A percentile compares a stretch with the other conserved stretches of the same genome.
Conservation (phyloP, 2,888 invertebrate species). For the Apoda limacodes region DNA sequence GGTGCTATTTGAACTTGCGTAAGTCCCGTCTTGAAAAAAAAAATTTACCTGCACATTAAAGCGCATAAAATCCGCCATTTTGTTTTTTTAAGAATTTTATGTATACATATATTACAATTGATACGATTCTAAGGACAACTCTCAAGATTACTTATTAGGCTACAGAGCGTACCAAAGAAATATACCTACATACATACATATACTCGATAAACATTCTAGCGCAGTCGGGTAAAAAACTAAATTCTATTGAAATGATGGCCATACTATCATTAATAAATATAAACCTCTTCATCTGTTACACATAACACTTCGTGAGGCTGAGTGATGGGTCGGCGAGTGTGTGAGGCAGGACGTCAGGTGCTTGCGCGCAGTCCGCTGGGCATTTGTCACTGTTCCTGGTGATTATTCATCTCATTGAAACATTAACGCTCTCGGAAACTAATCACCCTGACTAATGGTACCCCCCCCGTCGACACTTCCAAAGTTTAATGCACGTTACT, state of each 20-base stretch:
- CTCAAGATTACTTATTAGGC: too few relatives aligned
- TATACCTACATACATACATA: too few relatives aligned
- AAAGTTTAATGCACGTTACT: slow-evolving; percentile 49
- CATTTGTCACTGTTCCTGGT: slow-evolving; percentile 67
- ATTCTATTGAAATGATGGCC: slow-evolving; percentile 28
- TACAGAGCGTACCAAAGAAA: too few relatives aligned
- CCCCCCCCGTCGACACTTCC: slow-evolving; percentile 68
- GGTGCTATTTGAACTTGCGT: too few relatives aligned
- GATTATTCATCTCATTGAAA: slow-evolving; percentile 69
- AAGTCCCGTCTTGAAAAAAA: too few relatives aligned
- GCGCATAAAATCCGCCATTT: too few relatives aligned
- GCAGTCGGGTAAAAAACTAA: too few relatives aligned
- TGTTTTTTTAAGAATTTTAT: too few relatives aligned
- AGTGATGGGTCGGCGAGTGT: slow-evolving; percentile 58
- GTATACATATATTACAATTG: too few relatives aligned
- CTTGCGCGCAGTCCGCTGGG: slow-evolving; percentile 49
- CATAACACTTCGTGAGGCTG: slow-evolving; percentile 46
- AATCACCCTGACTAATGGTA: slow-evolving; percentile 68
- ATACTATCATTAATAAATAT: slow-evolving; percentile 53
- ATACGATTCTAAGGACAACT: too few relatives aligned
- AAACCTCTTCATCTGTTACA: slow-evolving; percentile 62
- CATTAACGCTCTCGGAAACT: slow-evolving; percentile 63
- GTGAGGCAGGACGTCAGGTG: slow-evolving; percentile 52
- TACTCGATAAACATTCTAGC: too few relatives aligned
- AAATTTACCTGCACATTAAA: too few relatives aligned